Percentiles rank a stretch among this genome's conserved stretches.
Conservation (phyloP, 2,113 vertebrate species). For the Corynorhinus townsendii region DNA sequence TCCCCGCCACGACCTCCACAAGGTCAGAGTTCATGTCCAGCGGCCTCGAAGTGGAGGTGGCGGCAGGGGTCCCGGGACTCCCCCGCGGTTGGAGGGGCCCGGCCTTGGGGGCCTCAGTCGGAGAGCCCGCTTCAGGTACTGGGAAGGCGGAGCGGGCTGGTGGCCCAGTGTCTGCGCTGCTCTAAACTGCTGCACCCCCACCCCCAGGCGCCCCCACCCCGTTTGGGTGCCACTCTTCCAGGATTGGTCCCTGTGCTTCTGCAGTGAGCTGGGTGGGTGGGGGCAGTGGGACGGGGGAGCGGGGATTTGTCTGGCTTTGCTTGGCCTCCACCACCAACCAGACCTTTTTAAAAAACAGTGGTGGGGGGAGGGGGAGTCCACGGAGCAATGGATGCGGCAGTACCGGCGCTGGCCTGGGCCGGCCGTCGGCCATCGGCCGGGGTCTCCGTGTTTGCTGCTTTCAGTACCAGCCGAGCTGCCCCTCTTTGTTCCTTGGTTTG, state of each 20-base stretch:
- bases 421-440: fast-evolving
- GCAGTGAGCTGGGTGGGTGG: constrained; percentile 81
- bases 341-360: not conserved
- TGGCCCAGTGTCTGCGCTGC: not conserved
- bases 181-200: not conserved
- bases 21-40: constrained; percentile 86
- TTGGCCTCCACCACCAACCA: not conserved
- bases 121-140: constrained; percentile 89
- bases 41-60: constrained; percentile 78
- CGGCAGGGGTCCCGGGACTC: constrained; percentile 74
- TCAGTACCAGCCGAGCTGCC: not conserved
- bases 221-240: constrained; percentile 68
- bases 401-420: not conserved
- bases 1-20: constrained; percentile 85
- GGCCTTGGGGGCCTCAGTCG: constrained; percentile 74
- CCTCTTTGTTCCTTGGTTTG: constrained; percentile 33
- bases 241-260: constrained; percentile 83
- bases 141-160: not conserved
- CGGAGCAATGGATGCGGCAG: not conserved
- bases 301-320: not conserved
- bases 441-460: not conserved
- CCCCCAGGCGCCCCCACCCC: not conserved
- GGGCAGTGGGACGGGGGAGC: not conserved
- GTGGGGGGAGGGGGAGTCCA: not conserved
- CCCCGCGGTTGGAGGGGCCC: constrained; percentile 70